phyloP scores from a whole-genome alignment of 1,140 invertebrate species.

The Euwallacea similis region DNA sequence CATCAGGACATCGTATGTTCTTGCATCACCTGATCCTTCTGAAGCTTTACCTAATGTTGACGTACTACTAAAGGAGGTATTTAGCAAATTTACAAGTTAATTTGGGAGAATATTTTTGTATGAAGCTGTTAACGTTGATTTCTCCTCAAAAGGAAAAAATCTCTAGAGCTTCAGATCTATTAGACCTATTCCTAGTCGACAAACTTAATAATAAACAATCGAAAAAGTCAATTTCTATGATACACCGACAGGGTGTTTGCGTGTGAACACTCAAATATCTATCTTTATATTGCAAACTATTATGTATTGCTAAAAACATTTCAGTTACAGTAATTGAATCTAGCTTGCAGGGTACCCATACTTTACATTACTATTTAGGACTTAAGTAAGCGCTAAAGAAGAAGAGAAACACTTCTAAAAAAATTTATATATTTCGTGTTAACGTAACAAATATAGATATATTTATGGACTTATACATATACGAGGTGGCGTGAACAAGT shows the following conservation, averaged over 20 bases:
- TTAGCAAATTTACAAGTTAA: neutral
- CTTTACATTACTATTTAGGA: too few relatives aligned
- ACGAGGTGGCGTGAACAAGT: conserved; percentile 8
- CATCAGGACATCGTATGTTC: neutral
- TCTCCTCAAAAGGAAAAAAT: too few relatives aligned
- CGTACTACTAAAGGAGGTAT: neutral
- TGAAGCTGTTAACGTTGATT: too few relatives aligned
- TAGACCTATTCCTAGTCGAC: neutral
- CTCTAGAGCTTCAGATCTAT: too few relatives aligned
- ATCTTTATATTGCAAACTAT: neutral
- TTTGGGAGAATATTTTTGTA: too few relatives aligned
- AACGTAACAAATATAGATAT: conserved; percentile 35
- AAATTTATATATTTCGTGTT: conserved; percentile 28
- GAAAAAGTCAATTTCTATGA: conserved; percentile 13
- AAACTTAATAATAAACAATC: neutral
- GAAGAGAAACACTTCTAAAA: neutral
- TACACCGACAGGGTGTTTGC: too few relatives aligned
- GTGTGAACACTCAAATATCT: neutral
- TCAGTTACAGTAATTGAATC: neutral
- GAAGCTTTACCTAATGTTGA: neutral
- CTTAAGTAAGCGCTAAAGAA: too few relatives aligned
- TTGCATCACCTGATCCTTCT: neutral
- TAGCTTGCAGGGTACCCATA: conserved; percentile 18
- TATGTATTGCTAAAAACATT: neutral
- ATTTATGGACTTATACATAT: conserved; percentile 20